Evolutionary conservation across 2,797 vertebrate genomes (phyloP).

Genomic region (Lagodon rhomboides): DNA sequence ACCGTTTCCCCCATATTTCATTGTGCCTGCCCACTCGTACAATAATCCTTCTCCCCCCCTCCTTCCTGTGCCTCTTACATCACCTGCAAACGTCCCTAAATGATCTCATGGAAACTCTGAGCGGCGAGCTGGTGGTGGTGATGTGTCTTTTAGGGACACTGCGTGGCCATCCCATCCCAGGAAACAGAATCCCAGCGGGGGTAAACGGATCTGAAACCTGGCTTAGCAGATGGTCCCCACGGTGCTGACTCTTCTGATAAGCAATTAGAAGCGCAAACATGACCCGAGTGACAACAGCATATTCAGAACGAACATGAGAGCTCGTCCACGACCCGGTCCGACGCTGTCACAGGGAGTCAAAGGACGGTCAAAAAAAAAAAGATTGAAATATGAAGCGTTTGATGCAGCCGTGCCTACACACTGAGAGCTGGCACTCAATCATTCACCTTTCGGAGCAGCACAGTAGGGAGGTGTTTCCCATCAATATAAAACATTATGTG

Average conservation of each 20-base stretch:
- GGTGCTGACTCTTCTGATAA: conserved; percentile 77
- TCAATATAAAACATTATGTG: conserved; percentile 61
- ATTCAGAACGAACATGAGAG: conserved; percentile 62
- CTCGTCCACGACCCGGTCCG: conserved; percentile 1
- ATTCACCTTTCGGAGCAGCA: conserved; percentile 32
- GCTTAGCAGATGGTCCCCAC: conserved; percentile 79
- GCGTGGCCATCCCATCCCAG: conserved; percentile 65
- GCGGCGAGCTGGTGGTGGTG: conserved; percentile 60
- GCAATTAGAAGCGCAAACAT: conserved; percentile 78
- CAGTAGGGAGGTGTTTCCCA: conserved; percentile 48
- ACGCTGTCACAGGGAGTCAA: conserved; percentile 25
- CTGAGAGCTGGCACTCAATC: conserved; percentile 29
- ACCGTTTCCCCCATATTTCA: neutral
- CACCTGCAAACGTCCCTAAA: conserved; percentile 53
- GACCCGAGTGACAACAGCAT: conserved; percentile 74
- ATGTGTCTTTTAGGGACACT: conserved; percentile 69
- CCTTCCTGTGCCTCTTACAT: conserved; percentile 58
- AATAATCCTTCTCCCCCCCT: conserved; percentile 5
- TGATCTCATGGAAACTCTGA: conserved; percentile 82
- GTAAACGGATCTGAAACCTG: conserved; percentile 81
- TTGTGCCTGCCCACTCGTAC: conserved; percentile 20
- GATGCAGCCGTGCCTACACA: conserved; percentile 23
- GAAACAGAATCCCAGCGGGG: conserved; percentile 79
- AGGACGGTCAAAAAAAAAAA: conserved; percentile 40
- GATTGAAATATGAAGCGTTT: conserved; percentile 38